Evolutionary conservation across 2,888 invertebrate species (phyloP), one percentile per base, ranked within the genome.

Genomic region (Cephus pulcher): DNA sequence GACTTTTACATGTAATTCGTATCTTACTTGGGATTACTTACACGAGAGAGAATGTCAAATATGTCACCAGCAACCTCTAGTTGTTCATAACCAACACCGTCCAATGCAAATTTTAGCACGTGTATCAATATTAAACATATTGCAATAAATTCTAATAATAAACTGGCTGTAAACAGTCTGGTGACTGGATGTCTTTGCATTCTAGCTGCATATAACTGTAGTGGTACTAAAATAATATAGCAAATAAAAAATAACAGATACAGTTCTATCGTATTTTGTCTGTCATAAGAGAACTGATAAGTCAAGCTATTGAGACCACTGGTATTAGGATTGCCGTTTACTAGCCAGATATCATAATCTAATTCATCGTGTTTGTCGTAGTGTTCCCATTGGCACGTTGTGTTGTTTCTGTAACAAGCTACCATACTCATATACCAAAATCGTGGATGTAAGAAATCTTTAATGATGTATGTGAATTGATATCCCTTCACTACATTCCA

Each of bases 371-470:
- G 90, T 68, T 94, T 93, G 82, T 94, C 93, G 82, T 96, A 96
- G 86, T 97, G 94, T 85, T 96, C 96, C 98, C 98, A 98, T 81
- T 95, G 93, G 88, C 98, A 98, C 1, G 95, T 95, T 6, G 93
- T 94, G 79, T 94, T 94, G 89, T 98, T 95, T 81, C 96, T 94
- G 89, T 97, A 97, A 92, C 99, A 99, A 34, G 98, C 95, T 56
- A 98, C 98, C 92, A 99, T 93, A 82, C 98, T 98, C 81, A 99
- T 94, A 92, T 98, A 99, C 98, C 98, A 98, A 92, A 98, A 98
- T 89, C 98, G 96, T 79, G 99, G 98, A 90, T 98, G 96, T 84
- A 95, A 95, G 80, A 96, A 95, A 92, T 98, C 97, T 89, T 97
- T 95, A 81, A 99, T 96, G 81, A 96, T 96, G 93, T 97, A 98